These are phyloP conservation scores for Pristionchus japonicus DNA, from an alignment of 2,888 invertebrate genomes.

Conservation along the genomic window DNA sequence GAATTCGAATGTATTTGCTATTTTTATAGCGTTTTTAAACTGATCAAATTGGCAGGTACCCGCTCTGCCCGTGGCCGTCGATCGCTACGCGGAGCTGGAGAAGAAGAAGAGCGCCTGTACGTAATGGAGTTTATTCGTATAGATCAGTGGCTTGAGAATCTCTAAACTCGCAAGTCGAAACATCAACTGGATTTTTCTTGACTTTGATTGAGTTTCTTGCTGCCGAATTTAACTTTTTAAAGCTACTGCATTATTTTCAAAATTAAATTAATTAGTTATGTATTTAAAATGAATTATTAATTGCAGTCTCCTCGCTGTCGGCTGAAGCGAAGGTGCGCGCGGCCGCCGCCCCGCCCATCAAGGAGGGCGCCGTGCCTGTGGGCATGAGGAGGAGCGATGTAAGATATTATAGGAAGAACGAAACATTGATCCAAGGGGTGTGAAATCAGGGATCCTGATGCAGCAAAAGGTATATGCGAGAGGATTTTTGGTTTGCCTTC, in stretches of 20 bases:
- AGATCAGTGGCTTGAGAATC: not conserved
- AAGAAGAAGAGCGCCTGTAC: slow-evolving; percentile 34
- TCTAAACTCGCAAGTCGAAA: no score
- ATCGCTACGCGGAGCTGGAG: slow-evolving; percentile 29
- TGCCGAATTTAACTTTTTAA: no score
- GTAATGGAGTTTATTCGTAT: not conserved
- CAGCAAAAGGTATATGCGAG: no score
- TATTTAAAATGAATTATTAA: not conserved
- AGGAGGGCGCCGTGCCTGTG: slow-evolving; percentile 41
- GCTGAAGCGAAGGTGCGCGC: slow-evolving; percentile 6
- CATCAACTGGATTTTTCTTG: no score
- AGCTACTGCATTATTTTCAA: no score
- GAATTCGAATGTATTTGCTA: not conserved
- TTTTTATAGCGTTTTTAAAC: not conserved
- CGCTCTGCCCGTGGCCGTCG: not conserved
- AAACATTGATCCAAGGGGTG: no score
- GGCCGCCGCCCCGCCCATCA: slow-evolving; percentile 9
- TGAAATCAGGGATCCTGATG: no score
- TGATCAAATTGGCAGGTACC: not conserved
- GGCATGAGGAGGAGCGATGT: slow-evolving; percentile 45
- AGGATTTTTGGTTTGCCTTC: no score
- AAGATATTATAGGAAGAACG: not conserved
- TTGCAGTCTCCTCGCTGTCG: slow-evolving; percentile 20
- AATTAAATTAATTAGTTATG: not conserved
- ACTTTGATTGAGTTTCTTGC: no score